Conservation (phyloP, 2,797 vertebrate species). For the Gastrophryne carolinensis region DNA sequence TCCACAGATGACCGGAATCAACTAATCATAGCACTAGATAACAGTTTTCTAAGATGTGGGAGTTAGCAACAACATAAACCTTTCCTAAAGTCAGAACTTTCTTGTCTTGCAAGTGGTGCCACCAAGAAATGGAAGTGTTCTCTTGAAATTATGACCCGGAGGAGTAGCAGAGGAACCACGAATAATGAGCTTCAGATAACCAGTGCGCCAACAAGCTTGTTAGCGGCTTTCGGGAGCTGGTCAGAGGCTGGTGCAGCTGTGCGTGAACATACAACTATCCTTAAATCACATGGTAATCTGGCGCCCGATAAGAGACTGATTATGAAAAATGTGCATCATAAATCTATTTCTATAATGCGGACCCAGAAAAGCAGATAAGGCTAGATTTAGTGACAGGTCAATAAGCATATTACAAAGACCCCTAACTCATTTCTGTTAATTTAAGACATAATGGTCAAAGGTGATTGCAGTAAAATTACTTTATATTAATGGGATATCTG, state of each 20-base stretch:
- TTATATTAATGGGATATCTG: slow-evolving; percentile 25
- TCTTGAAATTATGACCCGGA: not conserved
- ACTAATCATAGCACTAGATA: slow-evolving; percentile 8
- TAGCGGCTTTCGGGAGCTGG: slow-evolving; percentile 56
- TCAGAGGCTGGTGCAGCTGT: slow-evolving; percentile 62
- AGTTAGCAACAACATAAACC: not conserved
- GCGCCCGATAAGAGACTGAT: slow-evolving; percentile 56
- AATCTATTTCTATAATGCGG: slow-evolving; percentile 66
- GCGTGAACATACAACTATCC: slow-evolving; percentile 50
- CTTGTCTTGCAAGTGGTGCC: not conserved
- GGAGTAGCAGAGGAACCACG: slow-evolving; percentile 6
- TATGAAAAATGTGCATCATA: slow-evolving; percentile 57
- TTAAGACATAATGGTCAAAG: slow-evolving; percentile 27
- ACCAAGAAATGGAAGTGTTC: slow-evolving; percentile 2
- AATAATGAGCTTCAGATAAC: slow-evolving; percentile 29
- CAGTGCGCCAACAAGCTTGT: slow-evolving; percentile 53
- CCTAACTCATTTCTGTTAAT: slow-evolving; percentile 23
- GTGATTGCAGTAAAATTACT: slow-evolving; percentile 33
- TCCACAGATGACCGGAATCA: slow-evolving; percentile 8
- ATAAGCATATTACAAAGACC: slow-evolving; percentile 1
- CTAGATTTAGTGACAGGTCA: slow-evolving; percentile 62
- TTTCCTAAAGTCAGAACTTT: not conserved
- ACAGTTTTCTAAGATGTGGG: not conserved
- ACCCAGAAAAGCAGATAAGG: slow-evolving; percentile 56
- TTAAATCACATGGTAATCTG: slow-evolving; percentile 59